Base-by-base conservation (phyloP, 2,113 vertebrate species). In the Oreochromis tanganicae region DNA sequence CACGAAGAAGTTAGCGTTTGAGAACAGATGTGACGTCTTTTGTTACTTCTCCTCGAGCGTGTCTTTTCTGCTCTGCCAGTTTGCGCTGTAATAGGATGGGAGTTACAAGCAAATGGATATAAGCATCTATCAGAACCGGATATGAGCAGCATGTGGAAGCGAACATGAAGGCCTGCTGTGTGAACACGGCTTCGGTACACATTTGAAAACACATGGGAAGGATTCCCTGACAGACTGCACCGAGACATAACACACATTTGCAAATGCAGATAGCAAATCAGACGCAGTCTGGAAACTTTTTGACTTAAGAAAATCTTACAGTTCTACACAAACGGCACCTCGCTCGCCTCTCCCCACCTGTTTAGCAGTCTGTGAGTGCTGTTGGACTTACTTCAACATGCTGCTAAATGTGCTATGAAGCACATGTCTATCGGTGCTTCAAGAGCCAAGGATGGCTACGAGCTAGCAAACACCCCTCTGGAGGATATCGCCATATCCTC, bases 401-500 rank as follows among this genome's bases (percentile, higher is more conserved):
- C 46, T 21, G 55, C 83, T 87, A 81, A 90, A 82, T 90, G 88
- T 48, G 38, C 71, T 36, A 59, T 78, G 84, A 85, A 86, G 75
- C 82, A 48, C 68, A 84, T 66, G 59, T 86, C 83, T 73, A 75
- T 88, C 66, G 59, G 87, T 11, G 52, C 71, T 82, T 90, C 57
- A 90, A 90, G 73, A 83, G 61, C 87, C 68, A 11, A 79, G 34
- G 52, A 73, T 66, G 80, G 71, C 84, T 93, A 86, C 85, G 80
- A 90, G 83, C 82, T 16, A 52, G 82, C 80, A 80, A 88, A 79
- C 84, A 43, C 1, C 24, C 86, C 90, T 88, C 89, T 79, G 55
- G 86, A 90, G 94, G 83, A 91, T 84, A 61, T 68, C 41, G 7
- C 59, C 57, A 73, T 54, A 90, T 80, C 87, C 86, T 90, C 46